These are phyloP conservation scores for Neelides folsomi DNA, from an alignment of 2,888 invertebrate species.

Conservation along the genomic window DNA sequence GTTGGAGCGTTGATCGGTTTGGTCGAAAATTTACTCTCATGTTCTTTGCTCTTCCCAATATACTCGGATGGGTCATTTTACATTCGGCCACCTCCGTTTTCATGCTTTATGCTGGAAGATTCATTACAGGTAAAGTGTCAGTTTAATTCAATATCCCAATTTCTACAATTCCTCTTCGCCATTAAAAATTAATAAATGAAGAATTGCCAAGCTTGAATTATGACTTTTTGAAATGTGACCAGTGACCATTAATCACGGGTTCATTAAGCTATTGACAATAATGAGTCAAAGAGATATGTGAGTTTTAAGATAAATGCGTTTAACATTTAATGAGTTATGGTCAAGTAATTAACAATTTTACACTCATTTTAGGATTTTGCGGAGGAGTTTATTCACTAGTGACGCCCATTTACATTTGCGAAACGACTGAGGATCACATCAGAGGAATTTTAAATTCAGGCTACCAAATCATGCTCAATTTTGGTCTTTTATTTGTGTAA, in stretches of 20 bases:
- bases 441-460: no score
- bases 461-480: no score
- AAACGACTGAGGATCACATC: no score
- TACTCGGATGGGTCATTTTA: conserved; percentile 4
- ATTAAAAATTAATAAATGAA: not conserved
- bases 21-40: conserved; percentile 8
- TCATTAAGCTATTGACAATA: no score
- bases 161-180: not conserved
- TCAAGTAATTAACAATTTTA: not conserved
- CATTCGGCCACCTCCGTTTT: not conserved
- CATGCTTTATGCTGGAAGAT: conserved; percentile 6
- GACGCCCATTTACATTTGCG: no score
- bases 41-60: not conserved
- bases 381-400: not conserved
- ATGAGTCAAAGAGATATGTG: no score
- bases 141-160: not conserved
- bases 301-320: no score
- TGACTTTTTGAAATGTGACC: not conserved
- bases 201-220: not conserved
- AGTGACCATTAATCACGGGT: not conserved
- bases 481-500: no score
- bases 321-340: not conserved
- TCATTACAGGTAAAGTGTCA: conserved; percentile 4
- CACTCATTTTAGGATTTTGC: conserved; percentile 1
- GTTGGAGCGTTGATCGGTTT: conserved; percentile 1